Conservation (phyloP, 2,113 vertebrate species). For the Ramphastos sulfuratus region DNA sequence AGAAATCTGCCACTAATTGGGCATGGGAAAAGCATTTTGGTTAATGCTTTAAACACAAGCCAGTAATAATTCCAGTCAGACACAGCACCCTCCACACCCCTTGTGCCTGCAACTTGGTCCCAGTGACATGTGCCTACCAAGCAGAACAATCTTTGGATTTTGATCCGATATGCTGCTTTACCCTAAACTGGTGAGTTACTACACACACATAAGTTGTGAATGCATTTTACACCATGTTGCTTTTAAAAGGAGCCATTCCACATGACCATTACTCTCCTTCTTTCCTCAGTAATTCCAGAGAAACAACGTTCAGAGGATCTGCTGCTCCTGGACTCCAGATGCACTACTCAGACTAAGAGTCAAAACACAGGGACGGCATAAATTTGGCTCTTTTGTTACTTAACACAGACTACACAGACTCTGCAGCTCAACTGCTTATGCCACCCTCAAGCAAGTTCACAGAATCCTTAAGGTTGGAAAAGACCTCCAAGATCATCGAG, state of each 20-base stretch:
- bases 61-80: neutral
- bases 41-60: neutral
- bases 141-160: neutral
- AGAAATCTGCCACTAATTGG: constrained; percentile 4
- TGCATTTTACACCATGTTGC: neutral
- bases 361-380: neutral
- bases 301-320: neutral
- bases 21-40: neutral
- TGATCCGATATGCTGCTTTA: neutral
- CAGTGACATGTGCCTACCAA: neutral
- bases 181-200: neutral
- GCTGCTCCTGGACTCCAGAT: neutral
- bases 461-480: no score
- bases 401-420: neutral
- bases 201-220: neutral
- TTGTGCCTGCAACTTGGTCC: neutral
- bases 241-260: neutral
- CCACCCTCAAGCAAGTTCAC: neutral
- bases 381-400: neutral
- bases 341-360: neutral
- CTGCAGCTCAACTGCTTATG: neutral
- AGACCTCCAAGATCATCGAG: no score
- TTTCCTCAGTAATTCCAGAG: neutral
- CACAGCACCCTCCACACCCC: fast-evolving
- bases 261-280: neutral